A percentile compares a stretch with the other conserved stretches of the same genome.
phyloP scores from a whole-genome alignment of 2,113 vertebrate genomes.

The Symphodus melops region DNA sequence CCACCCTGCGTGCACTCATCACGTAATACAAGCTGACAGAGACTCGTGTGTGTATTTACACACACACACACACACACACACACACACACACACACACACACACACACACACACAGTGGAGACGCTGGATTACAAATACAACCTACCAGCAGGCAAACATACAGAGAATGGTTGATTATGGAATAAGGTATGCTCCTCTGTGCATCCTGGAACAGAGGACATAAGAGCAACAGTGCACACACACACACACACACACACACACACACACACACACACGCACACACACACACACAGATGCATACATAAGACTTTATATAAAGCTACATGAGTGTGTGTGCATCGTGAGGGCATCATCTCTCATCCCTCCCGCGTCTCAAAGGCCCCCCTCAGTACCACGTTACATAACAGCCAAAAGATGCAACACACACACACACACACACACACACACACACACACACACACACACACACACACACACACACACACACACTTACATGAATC shows the following conservation, averaged over 20 bases:
- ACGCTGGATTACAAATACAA: not conserved
- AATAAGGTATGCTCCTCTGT: not conserved
- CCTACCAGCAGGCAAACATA: not conserved
- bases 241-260: conserved; percentile 8
- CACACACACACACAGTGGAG: conserved; percentile 8
- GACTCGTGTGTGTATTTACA: conserved; percentile 6
- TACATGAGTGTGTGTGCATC: conserved; percentile 13
- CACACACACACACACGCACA: conserved; percentile 7
- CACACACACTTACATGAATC: conserved; percentile 24
- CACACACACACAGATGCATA: conserved; percentile 9
- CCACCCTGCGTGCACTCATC: conserved; percentile 3
- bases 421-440: conserved; percentile 20
- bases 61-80: not conserved
- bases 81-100: conserved; percentile 9
- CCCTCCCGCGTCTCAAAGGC: conserved; percentile 42
- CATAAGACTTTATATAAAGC: conserved; percentile 33
- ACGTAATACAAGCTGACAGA: conserved; percentile 28
- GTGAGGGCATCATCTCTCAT: conserved; percentile 27
- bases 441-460: conserved; percentile 13
- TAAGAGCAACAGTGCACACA: conserved; percentile 12
- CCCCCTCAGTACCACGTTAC: conserved; percentile 54
- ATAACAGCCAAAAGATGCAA: conserved; percentile 43
- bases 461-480: conserved; percentile 15
- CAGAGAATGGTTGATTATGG: not conserved
- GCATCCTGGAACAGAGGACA: conserved; percentile 22